A percentile compares a stretch with the other conserved stretches of the same genome.
Evolutionary conservation across 2,113 vertebrate genomes (phyloP).

Genomic region (Columba livia): DNA sequence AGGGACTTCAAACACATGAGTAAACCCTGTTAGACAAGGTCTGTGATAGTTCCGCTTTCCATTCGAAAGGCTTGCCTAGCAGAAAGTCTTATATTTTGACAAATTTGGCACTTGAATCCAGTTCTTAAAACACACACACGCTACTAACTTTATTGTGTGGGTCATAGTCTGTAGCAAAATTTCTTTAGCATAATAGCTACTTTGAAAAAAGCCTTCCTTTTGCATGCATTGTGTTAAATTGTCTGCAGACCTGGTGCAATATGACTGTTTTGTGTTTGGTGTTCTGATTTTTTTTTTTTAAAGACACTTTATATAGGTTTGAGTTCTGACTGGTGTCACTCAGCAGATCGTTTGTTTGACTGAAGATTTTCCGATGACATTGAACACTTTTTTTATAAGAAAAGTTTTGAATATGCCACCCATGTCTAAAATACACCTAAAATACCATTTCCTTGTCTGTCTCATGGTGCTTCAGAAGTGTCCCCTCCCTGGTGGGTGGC

Average conservation of each 20-base stretch:
- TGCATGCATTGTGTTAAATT: not conserved
- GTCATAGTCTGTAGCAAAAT: not conserved
- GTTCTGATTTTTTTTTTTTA: not conserved
- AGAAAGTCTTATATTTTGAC: not conserved
- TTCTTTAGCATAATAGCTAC: no score
- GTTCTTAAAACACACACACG: rapidly evolving
- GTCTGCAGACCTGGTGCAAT: not conserved
- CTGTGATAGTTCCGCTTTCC: not conserved
- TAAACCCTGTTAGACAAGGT: not conserved
- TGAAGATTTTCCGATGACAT: not conserved
- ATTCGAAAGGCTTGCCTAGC: not conserved
- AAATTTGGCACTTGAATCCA: not conserved
- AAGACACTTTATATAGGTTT: not conserved
- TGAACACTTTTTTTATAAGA: not conserved
- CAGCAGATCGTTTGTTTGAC: not conserved
- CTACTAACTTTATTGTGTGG: not conserved
- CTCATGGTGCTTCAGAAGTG: not conserved
- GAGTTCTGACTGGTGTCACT: not conserved
- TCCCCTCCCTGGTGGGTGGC: not conserved
- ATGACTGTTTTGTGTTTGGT: not conserved
- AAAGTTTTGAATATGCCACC: not conserved
- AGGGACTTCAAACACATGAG: not conserved
- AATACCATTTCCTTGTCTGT: not conserved
- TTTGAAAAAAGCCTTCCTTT: not conserved
- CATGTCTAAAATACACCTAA: not conserved